Conservation (phyloP, 2,113 vertebrate species). For the Orycteropus afer region DNA sequence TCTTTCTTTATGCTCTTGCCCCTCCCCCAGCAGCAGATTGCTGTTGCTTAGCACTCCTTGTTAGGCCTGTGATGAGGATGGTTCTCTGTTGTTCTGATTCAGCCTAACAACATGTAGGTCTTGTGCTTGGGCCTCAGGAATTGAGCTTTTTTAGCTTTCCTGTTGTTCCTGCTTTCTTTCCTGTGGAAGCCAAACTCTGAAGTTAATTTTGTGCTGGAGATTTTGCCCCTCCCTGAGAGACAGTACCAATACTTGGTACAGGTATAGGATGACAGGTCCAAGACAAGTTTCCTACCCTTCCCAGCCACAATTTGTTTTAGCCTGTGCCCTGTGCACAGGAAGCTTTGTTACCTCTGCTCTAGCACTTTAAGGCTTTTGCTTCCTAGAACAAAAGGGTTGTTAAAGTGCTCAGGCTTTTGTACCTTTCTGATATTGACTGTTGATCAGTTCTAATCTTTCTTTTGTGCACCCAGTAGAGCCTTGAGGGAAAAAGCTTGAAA, state of each 20-base stretch:
- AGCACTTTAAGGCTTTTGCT: not conserved
- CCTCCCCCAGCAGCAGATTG: not conserved
- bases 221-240: not conserved
- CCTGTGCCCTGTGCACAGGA: not conserved
- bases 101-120: not conserved
- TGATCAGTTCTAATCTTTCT: not conserved
- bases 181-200: not conserved
- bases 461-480: not conserved
- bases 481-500: not conserved
- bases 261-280: not conserved
- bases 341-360: not conserved
- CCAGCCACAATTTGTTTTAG: not conserved
- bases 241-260: not conserved
- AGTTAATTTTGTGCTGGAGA: not conserved
- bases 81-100: not conserved
- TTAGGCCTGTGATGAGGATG: not conserved
- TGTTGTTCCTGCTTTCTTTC: not conserved
- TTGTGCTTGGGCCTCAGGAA: not conserved
- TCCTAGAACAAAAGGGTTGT: not conserved
- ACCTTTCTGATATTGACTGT: not conserved
- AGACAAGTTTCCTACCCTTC: not conserved
- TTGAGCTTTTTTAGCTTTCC: not conserved
- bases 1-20: not conserved
- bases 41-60: not conserved
- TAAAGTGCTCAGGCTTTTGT: not conserved